Conservation (phyloP, 2,113 vertebrate genomes). For the Camelus dromedarius region DNA sequence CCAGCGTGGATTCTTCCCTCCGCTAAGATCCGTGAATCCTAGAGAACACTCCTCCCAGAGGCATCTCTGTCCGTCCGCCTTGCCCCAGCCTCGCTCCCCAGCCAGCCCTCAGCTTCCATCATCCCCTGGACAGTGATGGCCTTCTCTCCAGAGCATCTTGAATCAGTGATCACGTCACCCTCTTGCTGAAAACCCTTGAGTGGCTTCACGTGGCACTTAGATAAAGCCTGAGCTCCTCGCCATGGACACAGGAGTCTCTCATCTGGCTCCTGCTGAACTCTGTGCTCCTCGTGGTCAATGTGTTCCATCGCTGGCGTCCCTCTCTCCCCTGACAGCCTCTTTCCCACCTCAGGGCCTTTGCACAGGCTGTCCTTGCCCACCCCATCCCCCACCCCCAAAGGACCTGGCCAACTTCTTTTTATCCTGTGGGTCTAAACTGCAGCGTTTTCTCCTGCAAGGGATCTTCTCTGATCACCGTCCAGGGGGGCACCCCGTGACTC, state of each 20-base stretch:
- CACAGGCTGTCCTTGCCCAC: not conserved
- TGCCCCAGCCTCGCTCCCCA: not conserved
- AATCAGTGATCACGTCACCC: not conserved
- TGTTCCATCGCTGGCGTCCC: not conserved
- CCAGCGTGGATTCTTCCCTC: not conserved
- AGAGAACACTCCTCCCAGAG: not conserved
- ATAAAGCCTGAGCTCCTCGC: not conserved
- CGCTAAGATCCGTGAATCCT: not conserved
- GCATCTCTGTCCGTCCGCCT: accelerated
- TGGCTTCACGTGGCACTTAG: not conserved
- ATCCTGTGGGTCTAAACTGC: not conserved
- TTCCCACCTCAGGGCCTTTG: not conserved
- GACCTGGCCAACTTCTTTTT: not conserved
- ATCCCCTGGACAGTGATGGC: not conserved
- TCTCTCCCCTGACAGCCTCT: not conserved
- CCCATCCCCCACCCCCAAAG: not conserved
- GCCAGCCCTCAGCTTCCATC: not conserved
- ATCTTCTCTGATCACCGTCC: not conserved
- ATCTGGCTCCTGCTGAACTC: not conserved
- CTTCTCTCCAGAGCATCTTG: not conserved
- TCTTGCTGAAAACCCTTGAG: not conserved
- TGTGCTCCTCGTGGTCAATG: accelerated
- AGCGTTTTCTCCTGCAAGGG: not conserved
- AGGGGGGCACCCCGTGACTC: not conserved
- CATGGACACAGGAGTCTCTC: not conserved